Conservation (phyloP, 2,113 vertebrate species). For the Erpornis zantholeuca region DNA sequence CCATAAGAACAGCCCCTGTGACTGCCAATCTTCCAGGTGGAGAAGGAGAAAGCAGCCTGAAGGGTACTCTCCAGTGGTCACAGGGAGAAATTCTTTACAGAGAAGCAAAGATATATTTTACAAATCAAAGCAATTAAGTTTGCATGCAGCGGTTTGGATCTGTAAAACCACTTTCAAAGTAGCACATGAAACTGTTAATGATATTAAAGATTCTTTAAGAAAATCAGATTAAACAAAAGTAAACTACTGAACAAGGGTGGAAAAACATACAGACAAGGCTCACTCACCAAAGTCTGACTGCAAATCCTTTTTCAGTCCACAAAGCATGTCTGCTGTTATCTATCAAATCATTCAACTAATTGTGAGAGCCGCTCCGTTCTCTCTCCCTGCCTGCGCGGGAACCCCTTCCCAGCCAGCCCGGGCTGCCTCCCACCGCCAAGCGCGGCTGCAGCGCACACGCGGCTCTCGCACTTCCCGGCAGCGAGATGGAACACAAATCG, state of each 20-base stretch:
- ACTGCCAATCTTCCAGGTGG: neutral
- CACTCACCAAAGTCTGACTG: constrained; percentile 79
- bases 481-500: neutral
- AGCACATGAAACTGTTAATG: neutral
- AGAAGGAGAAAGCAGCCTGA: neutral
- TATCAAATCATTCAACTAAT: constrained; percentile 58
- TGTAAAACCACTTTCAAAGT: neutral
- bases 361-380: neutral
- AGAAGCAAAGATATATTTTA: neutral
- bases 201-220: neutral
- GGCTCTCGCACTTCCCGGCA: neutral
- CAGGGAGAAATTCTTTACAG: neutral
- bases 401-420: neutral
- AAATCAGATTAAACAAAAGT: constrained; percentile 1
- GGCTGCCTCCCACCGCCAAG: neutral
- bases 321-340: constrained; percentile 75
- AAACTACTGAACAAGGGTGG: neutral
- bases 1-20: neutral
- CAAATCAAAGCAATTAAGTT: neutral
- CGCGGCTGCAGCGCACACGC: neutral
- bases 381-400: neutral
- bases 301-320: constrained; percentile 80
- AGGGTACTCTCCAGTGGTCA: constrained; percentile 30
- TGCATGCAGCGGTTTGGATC: neutral
- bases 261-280: neutral